Evolutionary conservation across 2,888 invertebrate genomes (phyloP).

Genomic region (Linnaemya vulpina): DNA sequence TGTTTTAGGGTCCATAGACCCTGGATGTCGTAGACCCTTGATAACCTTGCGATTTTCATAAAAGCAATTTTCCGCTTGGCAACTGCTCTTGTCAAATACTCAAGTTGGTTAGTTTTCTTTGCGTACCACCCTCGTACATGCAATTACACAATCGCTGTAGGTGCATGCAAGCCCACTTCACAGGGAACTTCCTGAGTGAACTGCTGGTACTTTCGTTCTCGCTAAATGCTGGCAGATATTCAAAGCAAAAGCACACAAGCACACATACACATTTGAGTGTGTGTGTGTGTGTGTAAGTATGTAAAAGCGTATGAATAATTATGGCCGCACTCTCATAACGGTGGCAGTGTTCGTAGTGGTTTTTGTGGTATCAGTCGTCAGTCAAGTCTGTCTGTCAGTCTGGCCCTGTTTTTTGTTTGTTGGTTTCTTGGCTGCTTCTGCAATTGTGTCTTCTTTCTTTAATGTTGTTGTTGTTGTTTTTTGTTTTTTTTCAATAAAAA

Average conservation of each 20-base stretch:
- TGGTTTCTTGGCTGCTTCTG: conserved; percentile 10
- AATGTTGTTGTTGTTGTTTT: neutral
- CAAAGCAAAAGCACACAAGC: conserved; percentile 17
- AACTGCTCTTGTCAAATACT: neutral
- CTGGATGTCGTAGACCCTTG: no score
- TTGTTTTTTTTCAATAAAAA: conserved; percentile 38
- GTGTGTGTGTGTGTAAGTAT: no score
- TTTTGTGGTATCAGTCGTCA: conserved; percentile 30
- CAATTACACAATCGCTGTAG: neutral
- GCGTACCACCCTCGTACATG: neutral
- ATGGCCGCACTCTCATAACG: conserved; percentile 28
- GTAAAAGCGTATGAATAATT: no score
- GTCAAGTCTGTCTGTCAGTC: neutral
- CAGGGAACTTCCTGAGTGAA: conserved; percentile 17
- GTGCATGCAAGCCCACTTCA: neutral
- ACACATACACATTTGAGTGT: conserved; percentile 56
- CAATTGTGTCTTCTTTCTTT: conserved; percentile 23
- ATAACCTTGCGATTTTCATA: no score
- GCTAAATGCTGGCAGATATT: conserved; percentile 5
- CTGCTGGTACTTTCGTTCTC: conserved; percentile 9
- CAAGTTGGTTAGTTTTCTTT: neutral
- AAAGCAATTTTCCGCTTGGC: no score
- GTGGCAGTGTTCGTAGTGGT: neutral
- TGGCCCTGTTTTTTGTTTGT: neutral
- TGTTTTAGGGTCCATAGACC: no score